Conservation (phyloP, 2,113 vertebrate genomes). For the Sceloporus undulatus region DNA sequence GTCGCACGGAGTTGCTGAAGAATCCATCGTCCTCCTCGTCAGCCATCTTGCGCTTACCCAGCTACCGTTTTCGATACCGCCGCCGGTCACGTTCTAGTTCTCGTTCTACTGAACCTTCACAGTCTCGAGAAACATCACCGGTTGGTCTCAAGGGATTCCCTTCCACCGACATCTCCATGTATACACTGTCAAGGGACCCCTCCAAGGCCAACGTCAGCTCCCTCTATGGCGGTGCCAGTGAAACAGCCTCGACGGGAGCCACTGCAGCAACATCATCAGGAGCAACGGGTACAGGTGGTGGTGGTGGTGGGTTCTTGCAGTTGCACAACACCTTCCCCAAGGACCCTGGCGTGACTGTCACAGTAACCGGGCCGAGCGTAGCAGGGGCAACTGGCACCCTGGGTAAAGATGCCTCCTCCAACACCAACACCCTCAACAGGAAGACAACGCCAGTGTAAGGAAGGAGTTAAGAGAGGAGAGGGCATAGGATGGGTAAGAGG, state of each 20-base stretch:
- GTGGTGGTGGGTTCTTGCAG: slow-evolving; percentile 87
- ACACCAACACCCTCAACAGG: slow-evolving; percentile 92
- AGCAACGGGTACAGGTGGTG: slow-evolving; percentile 62
- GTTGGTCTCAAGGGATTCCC: slow-evolving; percentile 84
- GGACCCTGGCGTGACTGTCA: slow-evolving; percentile 86
- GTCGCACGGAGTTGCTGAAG: slow-evolving; percentile 90
- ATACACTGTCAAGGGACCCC: slow-evolving; percentile 84
- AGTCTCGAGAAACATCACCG: slow-evolving; percentile 88
- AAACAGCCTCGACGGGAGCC: slow-evolving; percentile 32
- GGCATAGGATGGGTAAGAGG: background rate
- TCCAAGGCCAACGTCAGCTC: slow-evolving; percentile 76
- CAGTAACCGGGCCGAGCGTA: slow-evolving; percentile 82
- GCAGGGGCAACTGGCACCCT: slow-evolving; percentile 71
- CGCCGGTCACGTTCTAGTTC: slow-evolving; percentile 86
- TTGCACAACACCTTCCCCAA: slow-evolving; percentile 93
- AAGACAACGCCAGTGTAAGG: slow-evolving; percentile 89
- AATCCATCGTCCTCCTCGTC: slow-evolving; percentile 86
- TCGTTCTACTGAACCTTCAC: slow-evolving; percentile 90
- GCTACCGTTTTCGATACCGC: slow-evolving; percentile 92
- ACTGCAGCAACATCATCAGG: slow-evolving; percentile 63
- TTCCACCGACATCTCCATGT: slow-evolving; percentile 91
- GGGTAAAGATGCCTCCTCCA: slow-evolving; percentile 81
- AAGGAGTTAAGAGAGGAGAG: slow-evolving; percentile 6
- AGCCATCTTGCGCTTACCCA: slow-evolving; percentile 90
- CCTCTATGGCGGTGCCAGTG: slow-evolving; percentile 57